A percentile compares a stretch with the other conserved stretches of the same genome.
phyloP scores from a whole-genome alignment of 2,113 vertebrate genomes.

The Lophotis ruficrista region DNA sequence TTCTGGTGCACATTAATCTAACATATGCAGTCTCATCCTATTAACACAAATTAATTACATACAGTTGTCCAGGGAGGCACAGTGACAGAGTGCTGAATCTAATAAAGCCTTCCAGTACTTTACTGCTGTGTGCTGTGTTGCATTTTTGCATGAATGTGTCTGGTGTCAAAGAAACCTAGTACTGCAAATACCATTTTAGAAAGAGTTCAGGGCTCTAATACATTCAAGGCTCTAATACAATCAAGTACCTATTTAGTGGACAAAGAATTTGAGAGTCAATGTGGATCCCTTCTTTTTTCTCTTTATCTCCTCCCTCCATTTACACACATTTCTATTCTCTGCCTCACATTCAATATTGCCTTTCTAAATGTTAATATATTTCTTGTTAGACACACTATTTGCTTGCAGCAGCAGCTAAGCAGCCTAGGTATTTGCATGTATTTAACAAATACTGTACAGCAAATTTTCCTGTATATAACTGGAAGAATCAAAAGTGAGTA shows the following conservation, averaged over 20 bases:
- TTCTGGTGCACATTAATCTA: neutral
- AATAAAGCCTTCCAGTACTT: slow-evolving; percentile 19
- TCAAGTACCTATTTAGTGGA: neutral
- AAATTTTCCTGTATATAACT: neutral
- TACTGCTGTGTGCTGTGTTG: neutral
- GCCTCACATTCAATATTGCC: neutral
- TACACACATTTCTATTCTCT: neutral
- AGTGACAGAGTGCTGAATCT: neutral
- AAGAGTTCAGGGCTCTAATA: neutral
- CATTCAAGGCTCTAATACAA: neutral
- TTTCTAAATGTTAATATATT: neutral
- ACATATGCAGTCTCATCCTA: neutral
- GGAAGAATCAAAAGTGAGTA: neutral
- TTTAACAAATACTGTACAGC: neutral
- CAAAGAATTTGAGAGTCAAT: neutral
- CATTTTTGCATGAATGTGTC: neutral
- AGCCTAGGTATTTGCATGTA: neutral
- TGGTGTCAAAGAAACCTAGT: neutral
- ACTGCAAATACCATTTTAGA: neutral
- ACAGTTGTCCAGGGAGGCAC: neutral
- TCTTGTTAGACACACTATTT: neutral
- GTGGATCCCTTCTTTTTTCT: neutral
- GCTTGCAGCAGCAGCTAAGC: neutral
- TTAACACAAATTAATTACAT: slow-evolving; percentile 9
- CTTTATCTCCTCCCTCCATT: neutral